Evolutionary conservation across 35 echinoderm and acorn worm species (phyloP).

Genomic region (Apostichopus californicus): DNA sequence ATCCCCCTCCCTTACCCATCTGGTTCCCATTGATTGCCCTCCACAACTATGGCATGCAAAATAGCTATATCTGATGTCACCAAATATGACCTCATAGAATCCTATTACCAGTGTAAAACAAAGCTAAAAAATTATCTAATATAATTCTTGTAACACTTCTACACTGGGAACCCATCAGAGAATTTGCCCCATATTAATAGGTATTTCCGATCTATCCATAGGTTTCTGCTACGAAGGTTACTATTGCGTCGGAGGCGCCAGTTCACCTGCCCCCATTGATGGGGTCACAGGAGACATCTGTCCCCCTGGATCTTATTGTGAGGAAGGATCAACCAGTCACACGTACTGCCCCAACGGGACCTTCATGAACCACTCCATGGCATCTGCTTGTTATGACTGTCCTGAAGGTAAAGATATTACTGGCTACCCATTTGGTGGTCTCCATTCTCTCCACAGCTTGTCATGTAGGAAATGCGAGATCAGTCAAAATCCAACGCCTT

Average conservation of each 20-base stretch:
- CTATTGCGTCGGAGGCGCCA: conserved; percentile 85
- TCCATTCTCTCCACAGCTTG: too few species aligned
- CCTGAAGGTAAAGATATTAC: conserved; percentile 66
- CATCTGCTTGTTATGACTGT: conserved; percentile 89
- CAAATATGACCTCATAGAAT: too few species aligned
- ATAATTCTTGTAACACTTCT: too few species aligned
- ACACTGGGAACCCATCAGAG: too few species aligned
- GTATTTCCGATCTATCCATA: background rate
- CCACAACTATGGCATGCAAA: too few species aligned
- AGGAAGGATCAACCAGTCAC: conserved; percentile 73
- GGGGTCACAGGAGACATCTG: conserved; percentile 95
- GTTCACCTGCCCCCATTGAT: conserved; percentile 80
- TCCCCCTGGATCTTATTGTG: conserved; percentile 89
- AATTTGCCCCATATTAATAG: too few species aligned
- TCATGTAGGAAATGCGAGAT: background rate
- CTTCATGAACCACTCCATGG: conserved; percentile 91
- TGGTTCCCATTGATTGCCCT: background rate
- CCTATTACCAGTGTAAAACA: too few species aligned
- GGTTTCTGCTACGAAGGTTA: conserved; percentile 93
- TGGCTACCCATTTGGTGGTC: too few species aligned
- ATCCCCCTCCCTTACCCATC: background rate
- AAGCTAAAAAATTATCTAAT: too few species aligned
- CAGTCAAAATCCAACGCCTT: background rate
- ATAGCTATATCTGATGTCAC: too few species aligned
- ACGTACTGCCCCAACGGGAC: conserved; percentile 88